These are phyloP conservation scores for Harpagifer antarcticus DNA, from an alignment of 2,797 vertebrate species.

Conservation along the genomic window DNA sequence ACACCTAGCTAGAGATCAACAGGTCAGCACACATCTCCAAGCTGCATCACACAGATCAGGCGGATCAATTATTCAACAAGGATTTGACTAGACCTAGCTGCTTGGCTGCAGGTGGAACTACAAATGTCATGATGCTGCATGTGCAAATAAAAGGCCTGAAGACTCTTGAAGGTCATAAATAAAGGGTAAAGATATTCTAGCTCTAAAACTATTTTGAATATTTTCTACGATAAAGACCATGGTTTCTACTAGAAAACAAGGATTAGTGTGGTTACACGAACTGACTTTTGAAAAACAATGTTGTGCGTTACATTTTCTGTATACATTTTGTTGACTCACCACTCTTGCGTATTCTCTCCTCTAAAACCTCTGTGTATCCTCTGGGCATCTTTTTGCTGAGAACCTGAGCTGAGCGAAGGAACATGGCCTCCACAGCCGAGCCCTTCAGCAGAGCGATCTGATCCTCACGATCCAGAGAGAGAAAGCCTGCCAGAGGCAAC, in stretches of 20 bases:
- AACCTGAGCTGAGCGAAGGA: conserved; percentile 95
- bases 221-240: not conserved
- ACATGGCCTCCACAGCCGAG: conserved; percentile 98
- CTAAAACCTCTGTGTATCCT: conserved; percentile 89
- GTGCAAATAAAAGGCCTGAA: conserved; percentile 1
- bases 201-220: not conserved
- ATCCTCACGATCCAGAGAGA: conserved; percentile 95
- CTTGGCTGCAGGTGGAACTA: conserved; percentile 24
- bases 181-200: not conserved
- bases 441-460: conserved; percentile 98
- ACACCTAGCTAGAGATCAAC: conserved; percentile 74
- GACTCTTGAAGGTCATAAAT: conserved; percentile 34
- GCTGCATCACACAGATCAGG: conserved; percentile 66
- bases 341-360: conserved; percentile 95
- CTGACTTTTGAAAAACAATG: not conserved
- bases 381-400: conserved; percentile 92
- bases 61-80: conserved; percentile 76
- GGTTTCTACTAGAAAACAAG: not conserved
- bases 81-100: conserved; percentile 39
- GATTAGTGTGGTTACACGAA: not conserved
- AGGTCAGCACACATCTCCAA: conserved; percentile 70
- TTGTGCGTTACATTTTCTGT: not conserved
- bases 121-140: conserved; percentile 19
- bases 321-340: conserved; percentile 79
- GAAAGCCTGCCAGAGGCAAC: conserved; percentile 87